These are phyloP conservation scores for Phalacrocorax brasilianus DNA, from an alignment of 2,113 vertebrate genomes.

Conservation along the genomic window DNA sequence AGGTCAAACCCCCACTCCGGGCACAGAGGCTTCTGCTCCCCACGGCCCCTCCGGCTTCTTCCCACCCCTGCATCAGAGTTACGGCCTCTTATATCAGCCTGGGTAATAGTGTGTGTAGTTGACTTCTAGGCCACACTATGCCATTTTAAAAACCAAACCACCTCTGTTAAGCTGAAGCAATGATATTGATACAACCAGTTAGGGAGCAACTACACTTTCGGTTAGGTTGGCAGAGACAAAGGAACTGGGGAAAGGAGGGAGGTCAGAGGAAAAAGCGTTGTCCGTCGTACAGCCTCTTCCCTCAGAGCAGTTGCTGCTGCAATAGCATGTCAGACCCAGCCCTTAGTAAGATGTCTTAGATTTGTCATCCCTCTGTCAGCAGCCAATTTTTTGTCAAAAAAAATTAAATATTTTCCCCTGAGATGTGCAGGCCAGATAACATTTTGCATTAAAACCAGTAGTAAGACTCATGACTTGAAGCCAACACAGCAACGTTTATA, in stretches of 20 bases:
- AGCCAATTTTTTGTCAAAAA: background rate
- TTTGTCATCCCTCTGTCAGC: background rate
- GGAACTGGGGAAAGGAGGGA: background rate
- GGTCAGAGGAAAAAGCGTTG: background rate
- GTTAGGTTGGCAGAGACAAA: background rate
- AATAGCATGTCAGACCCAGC: background rate
- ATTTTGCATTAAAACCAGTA: background rate
- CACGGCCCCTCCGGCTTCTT: background rate
- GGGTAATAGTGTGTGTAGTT: background rate
- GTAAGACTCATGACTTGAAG: background rate
- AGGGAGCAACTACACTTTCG: background rate
- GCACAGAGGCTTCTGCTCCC: background rate
- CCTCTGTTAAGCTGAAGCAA: background rate
- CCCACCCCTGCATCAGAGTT: no score
- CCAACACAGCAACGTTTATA: background rate
- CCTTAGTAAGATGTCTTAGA: background rate
- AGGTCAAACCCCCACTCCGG: accelerated
- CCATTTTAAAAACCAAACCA: background rate
- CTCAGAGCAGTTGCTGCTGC: background rate
- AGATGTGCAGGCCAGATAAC: background rate
- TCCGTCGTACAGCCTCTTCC: background rate
- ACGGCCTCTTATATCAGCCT: background rate
- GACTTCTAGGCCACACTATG: background rate
- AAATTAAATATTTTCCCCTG: background rate
- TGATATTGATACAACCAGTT: background rate